Percentiles rank a stretch among this genome's conserved stretches.
Conservation (phyloP, 2,888 invertebrate genomes). For the Luperina testacea region DNA sequence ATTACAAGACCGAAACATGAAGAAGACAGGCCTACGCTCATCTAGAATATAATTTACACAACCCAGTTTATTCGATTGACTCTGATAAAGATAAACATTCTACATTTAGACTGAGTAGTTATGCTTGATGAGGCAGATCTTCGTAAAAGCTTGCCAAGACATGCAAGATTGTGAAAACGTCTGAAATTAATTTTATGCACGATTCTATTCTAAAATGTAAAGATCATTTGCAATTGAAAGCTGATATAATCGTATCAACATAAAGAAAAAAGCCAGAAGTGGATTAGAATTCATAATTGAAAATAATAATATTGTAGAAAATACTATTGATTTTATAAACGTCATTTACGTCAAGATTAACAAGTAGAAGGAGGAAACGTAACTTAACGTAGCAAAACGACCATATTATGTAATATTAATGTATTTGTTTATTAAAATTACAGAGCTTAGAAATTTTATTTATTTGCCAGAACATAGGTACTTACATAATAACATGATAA, state of each 20-base stretch:
- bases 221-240: conserved; percentile 4
- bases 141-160: not conserved
- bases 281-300: conserved; percentile 27
- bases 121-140: not conserved
- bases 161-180: not conserved
- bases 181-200: not conserved
- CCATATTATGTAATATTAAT: too few relatives aligned
- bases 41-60: not conserved
- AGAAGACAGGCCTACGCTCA: not conserved
- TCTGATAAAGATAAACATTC: not conserved
- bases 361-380: conserved; percentile 26
- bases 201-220: not conserved
- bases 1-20: not conserved
- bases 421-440: not conserved
- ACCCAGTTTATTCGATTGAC: not conserved
- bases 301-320: not conserved
- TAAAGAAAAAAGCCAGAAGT: conserved; percentile 46
- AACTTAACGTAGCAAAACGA: conserved; percentile 8
- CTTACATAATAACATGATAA: too few relatives aligned
- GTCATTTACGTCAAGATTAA: not conserved
- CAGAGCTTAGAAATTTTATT: not conserved
- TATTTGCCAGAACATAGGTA: too few relatives aligned
- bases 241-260: conserved; percentile 8
- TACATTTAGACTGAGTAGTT: not conserved
- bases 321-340: conserved; percentile 12